A percentile compares a stretch with the other conserved stretches of the same genome.
Conservation (phyloP, 2,888 invertebrate species). For the Isoperla grammatica region DNA sequence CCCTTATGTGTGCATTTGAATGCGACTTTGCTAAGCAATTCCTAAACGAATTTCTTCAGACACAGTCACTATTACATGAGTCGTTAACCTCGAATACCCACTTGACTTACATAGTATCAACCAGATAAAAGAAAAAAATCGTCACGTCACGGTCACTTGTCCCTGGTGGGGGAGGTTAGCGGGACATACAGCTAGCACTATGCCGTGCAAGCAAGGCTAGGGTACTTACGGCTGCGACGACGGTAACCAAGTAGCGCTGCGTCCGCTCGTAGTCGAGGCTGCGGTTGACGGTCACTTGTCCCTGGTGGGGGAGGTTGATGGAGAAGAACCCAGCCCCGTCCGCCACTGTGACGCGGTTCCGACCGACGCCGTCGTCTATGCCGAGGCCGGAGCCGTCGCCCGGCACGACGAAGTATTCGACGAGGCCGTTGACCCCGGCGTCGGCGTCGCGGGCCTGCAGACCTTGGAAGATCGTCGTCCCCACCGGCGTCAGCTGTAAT, state of each 20-base stretch:
- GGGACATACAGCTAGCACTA: too few species aligned
- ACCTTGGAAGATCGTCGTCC: constrained; percentile 77
- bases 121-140: too few species aligned
- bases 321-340: constrained; percentile 81
- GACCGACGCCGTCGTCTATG: constrained; percentile 53
- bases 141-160: constrained; percentile 81
- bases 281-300: constrained; percentile 79
- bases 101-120: too few species aligned
- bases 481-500: constrained; percentile 76
- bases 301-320: constrained; percentile 83
- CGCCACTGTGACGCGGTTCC: constrained; percentile 54
- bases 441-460: constrained; percentile 76
- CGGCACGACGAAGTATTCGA: constrained; percentile 79
- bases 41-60: too few species aligned
- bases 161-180: constrained; percentile 87
- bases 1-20: too few species aligned
- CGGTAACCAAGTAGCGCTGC: constrained; percentile 79
- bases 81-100: too few species aligned
- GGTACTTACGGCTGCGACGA: constrained; percentile 70
- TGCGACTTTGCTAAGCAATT: too few species aligned
- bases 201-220: too few species aligned
- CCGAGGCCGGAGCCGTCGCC: constrained; percentile 51
- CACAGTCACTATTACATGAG: too few species aligned
- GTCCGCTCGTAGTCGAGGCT: constrained; percentile 84
- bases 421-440: constrained; percentile 80